phyloP scores from a whole-genome alignment of 23 tunicate species.

The Styela plicata region DNA sequence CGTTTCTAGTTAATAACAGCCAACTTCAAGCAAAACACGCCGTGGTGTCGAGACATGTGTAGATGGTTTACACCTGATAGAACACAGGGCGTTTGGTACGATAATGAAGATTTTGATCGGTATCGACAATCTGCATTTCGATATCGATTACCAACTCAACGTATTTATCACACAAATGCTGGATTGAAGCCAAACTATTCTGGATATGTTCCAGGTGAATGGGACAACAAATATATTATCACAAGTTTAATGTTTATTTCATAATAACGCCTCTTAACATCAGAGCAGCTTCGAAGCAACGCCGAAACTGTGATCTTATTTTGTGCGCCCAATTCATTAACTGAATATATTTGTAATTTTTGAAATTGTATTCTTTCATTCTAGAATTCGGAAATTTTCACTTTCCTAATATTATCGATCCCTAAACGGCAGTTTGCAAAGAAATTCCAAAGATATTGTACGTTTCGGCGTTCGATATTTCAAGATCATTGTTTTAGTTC shows the following conservation, averaged over 20 bases:
- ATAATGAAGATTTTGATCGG: slow-evolving; percentile 58
- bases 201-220: slow-evolving; percentile 81
- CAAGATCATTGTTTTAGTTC: no score
- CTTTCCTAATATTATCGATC: no score
- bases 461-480: no score
- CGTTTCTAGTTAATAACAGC: slow-evolving; percentile 68
- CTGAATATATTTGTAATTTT: no score
- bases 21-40: slow-evolving; percentile 72
- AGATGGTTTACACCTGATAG: slow-evolving; percentile 95
- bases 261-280: not conserved
- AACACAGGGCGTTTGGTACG: slow-evolving; percentile 73
- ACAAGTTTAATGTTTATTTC: not conserved
- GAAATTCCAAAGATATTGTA: no score
- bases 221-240: no score
- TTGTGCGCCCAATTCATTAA: no score
- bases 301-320: no score
- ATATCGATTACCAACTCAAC: slow-evolving; percentile 49
- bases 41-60: slow-evolving; percentile 93
- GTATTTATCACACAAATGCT: slow-evolving; percentile 58
- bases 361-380: no score
- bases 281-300: not conserved
- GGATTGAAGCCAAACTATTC: slow-evolving; percentile 74
- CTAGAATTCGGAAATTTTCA: no score
- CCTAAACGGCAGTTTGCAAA: no score
- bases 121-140: slow-evolving; percentile 54